These are phyloP conservation scores for Cryptotis parvus DNA, from an alignment of 2,113 vertebrate genomes.

Conservation along the genomic window DNA sequence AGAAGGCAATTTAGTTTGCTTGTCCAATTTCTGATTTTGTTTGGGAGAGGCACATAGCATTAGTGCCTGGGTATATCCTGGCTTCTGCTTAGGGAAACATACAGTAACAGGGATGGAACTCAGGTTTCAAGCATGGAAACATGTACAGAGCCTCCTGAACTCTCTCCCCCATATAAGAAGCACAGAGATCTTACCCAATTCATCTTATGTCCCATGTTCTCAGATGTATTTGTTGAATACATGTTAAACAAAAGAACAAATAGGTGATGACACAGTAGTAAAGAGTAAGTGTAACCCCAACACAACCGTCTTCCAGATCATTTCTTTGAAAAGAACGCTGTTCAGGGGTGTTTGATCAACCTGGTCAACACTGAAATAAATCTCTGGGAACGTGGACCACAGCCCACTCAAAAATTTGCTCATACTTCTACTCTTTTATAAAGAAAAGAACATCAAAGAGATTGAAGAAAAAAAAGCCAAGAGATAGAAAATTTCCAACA, in stretches of 20 bases:
- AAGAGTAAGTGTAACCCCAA: neutral
- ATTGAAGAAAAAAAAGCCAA: constrained; percentile 38
- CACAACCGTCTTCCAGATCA: neutral
- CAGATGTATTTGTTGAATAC: neutral
- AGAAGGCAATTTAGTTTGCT: no score
- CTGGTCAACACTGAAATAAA: neutral
- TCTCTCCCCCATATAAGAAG: neutral
- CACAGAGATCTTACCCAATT: neutral
- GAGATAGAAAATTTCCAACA: neutral
- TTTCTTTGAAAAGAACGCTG: neutral
- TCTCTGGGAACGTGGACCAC: neutral
- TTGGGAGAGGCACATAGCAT: no score
- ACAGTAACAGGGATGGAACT: no score
- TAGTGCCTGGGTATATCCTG: no score
- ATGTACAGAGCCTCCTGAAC: no score
- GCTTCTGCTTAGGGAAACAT: no score
- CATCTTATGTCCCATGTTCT: neutral
- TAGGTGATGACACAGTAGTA: neutral
- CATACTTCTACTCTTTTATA: neutral
- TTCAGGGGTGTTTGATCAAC: neutral
- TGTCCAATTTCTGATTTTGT: no score
- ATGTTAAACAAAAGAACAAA: constrained; percentile 28
- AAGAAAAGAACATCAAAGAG: constrained; percentile 4
- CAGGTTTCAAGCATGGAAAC: no score
- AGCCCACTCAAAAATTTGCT: neutral